Evolutionary conservation across 2,113 vertebrate genomes (phyloP).

Genomic region (Eulemur macaco): DNA sequence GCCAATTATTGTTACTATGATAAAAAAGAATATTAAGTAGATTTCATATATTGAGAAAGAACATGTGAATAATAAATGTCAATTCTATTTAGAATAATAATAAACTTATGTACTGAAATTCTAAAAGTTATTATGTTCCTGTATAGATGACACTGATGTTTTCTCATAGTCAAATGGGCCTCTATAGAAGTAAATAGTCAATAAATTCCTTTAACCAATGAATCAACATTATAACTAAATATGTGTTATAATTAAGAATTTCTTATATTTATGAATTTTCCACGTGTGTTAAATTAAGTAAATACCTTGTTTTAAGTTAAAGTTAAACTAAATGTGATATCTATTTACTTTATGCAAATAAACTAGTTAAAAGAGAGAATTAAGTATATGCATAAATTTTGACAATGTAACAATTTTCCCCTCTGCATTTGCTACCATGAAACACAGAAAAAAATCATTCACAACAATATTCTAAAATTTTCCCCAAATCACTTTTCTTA

Average conservation of each 20-base stretch:
- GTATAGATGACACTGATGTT: neutral
- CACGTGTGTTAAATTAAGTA: neutral
- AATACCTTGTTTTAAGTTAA: slow-evolving; percentile 2
- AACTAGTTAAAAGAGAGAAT: slow-evolving; percentile 7
- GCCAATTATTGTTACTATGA: neutral
- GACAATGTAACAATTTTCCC: neutral
- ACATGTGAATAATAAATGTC: neutral
- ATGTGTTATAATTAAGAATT: neutral
- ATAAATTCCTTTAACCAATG: neutral
- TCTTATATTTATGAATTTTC: neutral
- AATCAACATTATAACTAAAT: neutral
- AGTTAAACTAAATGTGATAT: neutral
- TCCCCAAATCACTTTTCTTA: slow-evolving; percentile 13
- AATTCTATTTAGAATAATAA: neutral
- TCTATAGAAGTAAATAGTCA: neutral
- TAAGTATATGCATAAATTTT: neutral
- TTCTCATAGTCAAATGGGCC: neutral
- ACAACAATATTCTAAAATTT: slow-evolving; percentile 16
- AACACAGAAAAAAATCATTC: neutral
- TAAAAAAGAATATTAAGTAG: neutral
- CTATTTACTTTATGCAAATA: neutral
- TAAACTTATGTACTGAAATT: neutral
- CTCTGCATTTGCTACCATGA: neutral
- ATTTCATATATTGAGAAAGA: neutral
- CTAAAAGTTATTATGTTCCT: neutral